phyloP scores from a whole-genome alignment of 2,888 invertebrate species.

The Aphodius sticticus region DNA sequence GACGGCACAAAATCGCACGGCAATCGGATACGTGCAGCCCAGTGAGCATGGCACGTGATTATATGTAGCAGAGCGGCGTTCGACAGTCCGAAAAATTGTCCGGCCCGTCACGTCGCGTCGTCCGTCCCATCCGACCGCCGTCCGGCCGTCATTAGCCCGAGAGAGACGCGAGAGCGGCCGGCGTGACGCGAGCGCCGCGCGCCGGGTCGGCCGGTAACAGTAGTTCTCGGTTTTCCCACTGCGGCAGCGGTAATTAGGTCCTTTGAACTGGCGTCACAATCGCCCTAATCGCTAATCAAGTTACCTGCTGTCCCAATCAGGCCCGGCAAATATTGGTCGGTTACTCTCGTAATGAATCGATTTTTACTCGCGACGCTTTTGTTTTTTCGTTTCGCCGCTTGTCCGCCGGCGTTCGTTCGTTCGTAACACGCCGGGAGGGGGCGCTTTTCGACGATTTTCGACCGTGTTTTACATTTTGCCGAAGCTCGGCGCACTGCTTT shows the following conservation, averaged over 20 bases:
- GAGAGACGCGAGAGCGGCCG: slow-evolving; percentile 22
- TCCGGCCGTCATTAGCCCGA: slow-evolving; percentile 21
- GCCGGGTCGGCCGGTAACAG: slow-evolving; percentile 34
- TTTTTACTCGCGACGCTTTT: slow-evolving; percentile 55
- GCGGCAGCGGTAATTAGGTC: slow-evolving; percentile 58
- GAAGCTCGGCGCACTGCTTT: slow-evolving; percentile 25
- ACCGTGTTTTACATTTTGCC: slow-evolving; percentile 30
- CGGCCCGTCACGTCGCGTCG: slow-evolving; percentile 8
- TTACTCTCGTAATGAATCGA: slow-evolving; percentile 58
- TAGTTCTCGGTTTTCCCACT: slow-evolving; percentile 49
- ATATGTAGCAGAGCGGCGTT: slow-evolving; percentile 40
- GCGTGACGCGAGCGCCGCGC: slow-evolving; percentile 30
- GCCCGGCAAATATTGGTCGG: slow-evolving; percentile 55
- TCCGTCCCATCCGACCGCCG: slow-evolving; percentile 15
- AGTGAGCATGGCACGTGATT: slow-evolving; percentile 57
- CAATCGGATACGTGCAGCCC: slow-evolving; percentile 51
- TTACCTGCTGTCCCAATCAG: slow-evolving; percentile 61
- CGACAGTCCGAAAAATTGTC: slow-evolving; percentile 28
- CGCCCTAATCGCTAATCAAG: slow-evolving; percentile 62
- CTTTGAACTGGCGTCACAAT: slow-evolving; percentile 62
- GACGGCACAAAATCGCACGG: slow-evolving; percentile 35
- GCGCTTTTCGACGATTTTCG: slow-evolving; percentile 34
- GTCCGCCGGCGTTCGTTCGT: not conserved
- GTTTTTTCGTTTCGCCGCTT: slow-evolving; percentile 39
- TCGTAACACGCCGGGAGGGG: not conserved